phyloP scores from a whole-genome alignment of 2,888 invertebrate species.

The Ischnus inquisitorius region DNA sequence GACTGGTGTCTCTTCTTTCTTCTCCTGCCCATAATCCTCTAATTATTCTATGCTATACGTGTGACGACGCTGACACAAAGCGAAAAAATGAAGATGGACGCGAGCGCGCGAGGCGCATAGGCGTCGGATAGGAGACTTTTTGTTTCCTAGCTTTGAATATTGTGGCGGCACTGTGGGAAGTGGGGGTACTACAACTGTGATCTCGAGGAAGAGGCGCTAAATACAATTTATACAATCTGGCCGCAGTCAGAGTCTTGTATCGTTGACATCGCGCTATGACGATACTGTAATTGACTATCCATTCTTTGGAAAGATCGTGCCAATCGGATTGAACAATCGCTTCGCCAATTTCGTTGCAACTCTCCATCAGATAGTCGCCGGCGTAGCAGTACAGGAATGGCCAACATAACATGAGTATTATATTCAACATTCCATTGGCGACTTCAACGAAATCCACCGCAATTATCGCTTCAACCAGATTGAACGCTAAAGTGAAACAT shows the following conservation, averaged over 20 bases:
- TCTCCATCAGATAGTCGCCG: not conserved
- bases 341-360: not conserved
- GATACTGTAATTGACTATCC: slow-evolving; percentile 8
- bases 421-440: not conserved
- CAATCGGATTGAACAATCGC: not conserved
- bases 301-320: not conserved
- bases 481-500: not conserved
- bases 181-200: too few species aligned
- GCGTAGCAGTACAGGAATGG: not conserved
- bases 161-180: too few species aligned
- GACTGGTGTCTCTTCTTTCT: slow-evolving; percentile 39
- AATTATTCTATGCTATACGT: slow-evolving; percentile 38
- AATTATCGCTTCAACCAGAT: not conserved
- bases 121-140: too few species aligned
- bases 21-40: slow-evolving; percentile 46
- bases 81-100: too few species aligned
- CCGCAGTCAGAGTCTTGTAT: not conserved
- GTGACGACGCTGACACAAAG: slow-evolving; percentile 57
- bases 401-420: too few species aligned
- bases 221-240: not conserved
- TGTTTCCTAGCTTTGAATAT: too few species aligned
- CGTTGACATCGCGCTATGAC: not conserved
- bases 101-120: too few species aligned
- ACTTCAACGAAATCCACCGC: too few species aligned
- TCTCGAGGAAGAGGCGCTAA: too few species aligned